Evolutionary conservation across 2,797 vertebrate species (phyloP), one percentile per base, ranked within the genome.

Genomic region (Euthynnus affinis): DNA sequence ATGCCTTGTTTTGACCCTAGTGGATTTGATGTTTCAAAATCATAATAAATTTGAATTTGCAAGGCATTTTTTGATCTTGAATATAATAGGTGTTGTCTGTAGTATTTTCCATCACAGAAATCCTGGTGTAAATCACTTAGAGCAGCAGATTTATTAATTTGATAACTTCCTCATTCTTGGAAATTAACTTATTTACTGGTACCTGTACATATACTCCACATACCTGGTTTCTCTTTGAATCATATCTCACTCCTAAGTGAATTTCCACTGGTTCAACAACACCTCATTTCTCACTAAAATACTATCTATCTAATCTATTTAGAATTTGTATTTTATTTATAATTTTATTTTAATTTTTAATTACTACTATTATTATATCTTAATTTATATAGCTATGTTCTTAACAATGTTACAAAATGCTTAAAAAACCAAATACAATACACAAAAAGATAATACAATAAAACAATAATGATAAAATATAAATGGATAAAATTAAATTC

Each of bases 21-120:
- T 3, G 78, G 75, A 40, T 85, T 81, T 37, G 65, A 48, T 15
- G 66, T 44, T 44, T 44, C 42, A 44, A 14, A 44, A 44, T 44
- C 42, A 44, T 15, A 44, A 75, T 4, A 44, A 44, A 12, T 13
- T 76, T 87, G 56, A 74, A 76, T 42, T 42, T 74, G 2, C 82
- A 55, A 80, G 80, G 67, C 74, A 79, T 76, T 79, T 17, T 4
- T 71, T 81, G 71, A 7, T 78, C 80, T 67, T 22, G 58, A 78
- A 66, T 22, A 79, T 4, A 83, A 48, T 67, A 71, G 63, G 42
- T 83, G 74, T 2, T 71, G 5, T 48, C 23, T 71, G 1, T 20
- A 83, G 8, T 78, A 83, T 18, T 46, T 71, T 25, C 79, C 75
- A 76, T 86, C 75, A 81, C 34, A 79, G 15, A 86, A 87, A 70